These are phyloP conservation scores for Nemotelus pantherinus DNA, from an alignment of 2,888 invertebrate species.

Conservation along the genomic window DNA sequence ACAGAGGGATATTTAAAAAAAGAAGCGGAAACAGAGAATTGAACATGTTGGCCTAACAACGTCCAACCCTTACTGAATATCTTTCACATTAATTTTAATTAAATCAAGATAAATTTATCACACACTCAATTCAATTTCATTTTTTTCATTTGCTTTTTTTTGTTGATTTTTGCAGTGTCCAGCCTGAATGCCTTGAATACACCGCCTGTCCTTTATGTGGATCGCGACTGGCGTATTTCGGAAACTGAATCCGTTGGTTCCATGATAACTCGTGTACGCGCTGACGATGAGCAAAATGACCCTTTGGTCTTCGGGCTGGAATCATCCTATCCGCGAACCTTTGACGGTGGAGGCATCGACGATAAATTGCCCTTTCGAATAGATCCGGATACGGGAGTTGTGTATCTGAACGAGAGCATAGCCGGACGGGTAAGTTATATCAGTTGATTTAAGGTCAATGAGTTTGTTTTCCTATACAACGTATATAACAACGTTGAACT, in stretches of 20 bases:
- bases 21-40: no score
- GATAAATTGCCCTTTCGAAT: slow-evolving; percentile 76
- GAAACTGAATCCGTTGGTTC: slow-evolving; percentile 78
- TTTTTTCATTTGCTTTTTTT: slow-evolving; percentile 13
- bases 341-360: slow-evolving; percentile 51
- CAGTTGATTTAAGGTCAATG: slow-evolving; percentile 1
- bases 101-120: slow-evolving; percentile 28
- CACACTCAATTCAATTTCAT: background rate
- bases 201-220: slow-evolving; percentile 76
- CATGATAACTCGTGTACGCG: slow-evolving; percentile 75
- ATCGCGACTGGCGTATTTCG: slow-evolving; percentile 79
- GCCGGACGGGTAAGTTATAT: slow-evolving; percentile 73
- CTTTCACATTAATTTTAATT: slow-evolving; percentile 25
- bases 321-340: slow-evolving; percentile 63
- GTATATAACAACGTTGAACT: background rate
- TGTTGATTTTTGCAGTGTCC: slow-evolving; percentile 53
- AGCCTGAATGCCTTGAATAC: slow-evolving; percentile 56
- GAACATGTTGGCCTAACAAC: no score
- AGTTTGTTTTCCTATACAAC: background rate
- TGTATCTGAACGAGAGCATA: slow-evolving; percentile 82
- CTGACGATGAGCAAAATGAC: slow-evolving; percentile 73
- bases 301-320: slow-evolving; percentile 76
- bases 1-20: no score
- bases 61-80: background rate
- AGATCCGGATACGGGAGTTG: slow-evolving; percentile 77